Base-by-base conservation (phyloP, 1,140 invertebrate species). In the Homalodisca vitripennis region DNA sequence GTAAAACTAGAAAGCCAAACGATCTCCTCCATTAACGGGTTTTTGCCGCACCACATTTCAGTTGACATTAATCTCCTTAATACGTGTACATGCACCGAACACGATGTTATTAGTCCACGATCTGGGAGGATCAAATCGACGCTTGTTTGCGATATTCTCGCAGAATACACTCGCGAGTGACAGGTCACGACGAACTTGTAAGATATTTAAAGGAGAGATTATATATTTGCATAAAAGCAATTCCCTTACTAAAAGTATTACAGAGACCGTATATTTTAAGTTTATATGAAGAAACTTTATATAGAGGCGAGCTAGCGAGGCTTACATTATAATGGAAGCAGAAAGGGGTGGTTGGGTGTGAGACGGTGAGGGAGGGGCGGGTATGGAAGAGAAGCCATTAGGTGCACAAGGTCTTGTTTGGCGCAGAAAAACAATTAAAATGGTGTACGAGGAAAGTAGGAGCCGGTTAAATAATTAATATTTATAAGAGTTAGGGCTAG, bases 401-500 rank as follows among this genome's bases (percentile, higher is more conserved):
- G 55, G 55, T 60, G 55, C 55, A 60, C 34, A 29, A 60, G 26
- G 48, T 20, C 48, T 53, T 20, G 55, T 10, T 22, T 26, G 55
- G 55, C 14, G 55, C 24, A 26, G 55, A 26, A 60, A 60, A 60
- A 60, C 55, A 60, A 60, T 60, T 60, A 60, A 60, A 60, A 60
- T 60, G 55, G 24, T 60, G 55, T 60, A 60, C 22, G 55, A 60
- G 55, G 2, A 6, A 27, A 60, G 55, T 60, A 60, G 55, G 29
- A 26, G 55, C 55, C 55, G 55, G 55, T 60, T 60, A 60, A 64
- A 66, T 66, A 46, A 66, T 66, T 66, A 66, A 66, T 66, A 66
- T 46, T 64, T 64, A 64, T 64, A 64, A 46, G 32, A 46, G 22
- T 22, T 29, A 3, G 22, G 22, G 55, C 29, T 26, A 27, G 22